These are phyloP conservation scores for Choloepus hoffmanni DNA, from an alignment of 2,113 vertebrate species.

Conservation along the genomic window DNA sequence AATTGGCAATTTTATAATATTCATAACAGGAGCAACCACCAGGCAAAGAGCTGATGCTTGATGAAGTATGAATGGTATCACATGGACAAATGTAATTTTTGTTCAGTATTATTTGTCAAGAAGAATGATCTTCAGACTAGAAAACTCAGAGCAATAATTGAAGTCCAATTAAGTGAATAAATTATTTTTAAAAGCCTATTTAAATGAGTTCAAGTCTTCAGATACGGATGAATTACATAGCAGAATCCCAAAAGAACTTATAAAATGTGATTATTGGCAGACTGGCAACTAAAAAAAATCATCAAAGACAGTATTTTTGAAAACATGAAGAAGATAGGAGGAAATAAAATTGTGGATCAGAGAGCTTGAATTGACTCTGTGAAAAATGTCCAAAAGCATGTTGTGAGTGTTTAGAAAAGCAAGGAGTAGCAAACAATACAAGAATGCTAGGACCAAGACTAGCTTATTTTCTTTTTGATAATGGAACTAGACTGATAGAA, in stretches of 20 bases:
- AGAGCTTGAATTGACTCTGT: not conserved
- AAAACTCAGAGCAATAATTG: conserved; percentile 12
- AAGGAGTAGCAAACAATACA: not conserved
- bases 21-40: not conserved
- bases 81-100: not conserved
- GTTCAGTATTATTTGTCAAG: conserved; percentile 27
- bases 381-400: not conserved
- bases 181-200: conserved; percentile 10
- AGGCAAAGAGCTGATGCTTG: not conserved
- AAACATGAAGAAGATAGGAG: not conserved
- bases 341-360: not conserved
- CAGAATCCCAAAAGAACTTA: not conserved
- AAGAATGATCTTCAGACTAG: conserved; percentile 6
- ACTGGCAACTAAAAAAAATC: not conserved
- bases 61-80: not conserved
- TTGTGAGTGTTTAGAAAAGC: not conserved
- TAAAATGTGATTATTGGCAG: not conserved
- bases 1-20: not conserved
- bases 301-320: not conserved
- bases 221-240: not conserved
- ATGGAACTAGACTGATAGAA: not conserved
- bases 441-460: not conserved
- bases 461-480: not conserved
- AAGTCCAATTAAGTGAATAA: conserved; percentile 40
- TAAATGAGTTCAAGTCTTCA: conserved; percentile 39